A percentile compares a stretch with the other conserved stretches of the same genome.
Conservation (phyloP, 2,113 vertebrate genomes). For the Heteronetta atricapilla region DNA sequence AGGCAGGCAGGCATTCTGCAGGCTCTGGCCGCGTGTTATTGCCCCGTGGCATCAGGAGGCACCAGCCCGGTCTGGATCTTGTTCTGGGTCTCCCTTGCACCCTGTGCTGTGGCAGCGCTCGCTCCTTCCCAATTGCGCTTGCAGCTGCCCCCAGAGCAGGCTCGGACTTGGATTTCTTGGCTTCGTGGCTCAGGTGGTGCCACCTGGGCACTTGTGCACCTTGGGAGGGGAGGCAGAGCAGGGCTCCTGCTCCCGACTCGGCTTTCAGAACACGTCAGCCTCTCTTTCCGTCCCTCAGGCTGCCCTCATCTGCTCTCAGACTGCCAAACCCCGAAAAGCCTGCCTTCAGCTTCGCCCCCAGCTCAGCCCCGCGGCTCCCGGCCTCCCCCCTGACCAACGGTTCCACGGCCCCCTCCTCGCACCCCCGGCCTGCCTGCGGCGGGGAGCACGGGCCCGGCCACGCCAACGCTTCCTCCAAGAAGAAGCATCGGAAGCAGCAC, state of each 20-base stretch:
- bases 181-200: not conserved
- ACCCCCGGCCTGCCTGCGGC: not conserved
- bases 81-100: not conserved
- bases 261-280: not conserved
- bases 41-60: not conserved
- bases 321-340: conserved; percentile 58
- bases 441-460: not conserved
- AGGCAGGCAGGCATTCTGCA: not conserved
- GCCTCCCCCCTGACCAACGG: not conserved
- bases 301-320: conserved; percentile 72
- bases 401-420: not conserved
- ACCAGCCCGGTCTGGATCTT: not conserved
- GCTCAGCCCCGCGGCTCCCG: not conserved
- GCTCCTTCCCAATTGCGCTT: rapidly evolving
- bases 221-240: not conserved
- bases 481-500: conserved; percentile 61
- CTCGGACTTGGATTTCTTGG: not conserved
- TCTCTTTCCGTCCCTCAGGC: conserved; percentile 65
- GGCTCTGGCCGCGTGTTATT: rapidly evolving
- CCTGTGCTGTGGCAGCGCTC: not conserved
- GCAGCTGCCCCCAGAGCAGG: not conserved
- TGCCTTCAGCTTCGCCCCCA: conserved; percentile 15
- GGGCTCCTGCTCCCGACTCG: not conserved
- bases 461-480: not conserved
- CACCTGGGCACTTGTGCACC: not conserved